These are phyloP conservation scores for Nesogale talazaci DNA, from an alignment of 2,113 vertebrate genomes.

Conservation along the genomic window DNA sequence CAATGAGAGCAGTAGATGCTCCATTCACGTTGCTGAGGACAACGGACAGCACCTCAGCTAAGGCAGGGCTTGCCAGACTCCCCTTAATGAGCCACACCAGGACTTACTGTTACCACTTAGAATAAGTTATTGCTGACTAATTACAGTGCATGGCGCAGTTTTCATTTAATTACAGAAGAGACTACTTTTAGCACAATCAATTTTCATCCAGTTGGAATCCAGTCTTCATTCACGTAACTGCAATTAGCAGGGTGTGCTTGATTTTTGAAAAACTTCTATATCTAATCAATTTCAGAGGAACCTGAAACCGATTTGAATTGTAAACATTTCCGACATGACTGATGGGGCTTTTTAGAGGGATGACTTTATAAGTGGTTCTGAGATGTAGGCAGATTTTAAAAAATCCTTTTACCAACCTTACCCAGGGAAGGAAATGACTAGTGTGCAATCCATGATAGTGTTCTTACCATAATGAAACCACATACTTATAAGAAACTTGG, in stretches of 20 bases:
- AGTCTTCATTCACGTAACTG: slow-evolving; percentile 52
- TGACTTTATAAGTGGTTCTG: slow-evolving; percentile 33
- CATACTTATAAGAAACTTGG: neutral
- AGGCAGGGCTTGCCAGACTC: neutral
- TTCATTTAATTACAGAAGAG: slow-evolving; percentile 76
- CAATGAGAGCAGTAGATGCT: neutral
- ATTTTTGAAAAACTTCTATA: neutral
- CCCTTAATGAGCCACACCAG: slow-evolving; percentile 49
- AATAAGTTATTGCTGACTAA: slow-evolving; percentile 70
- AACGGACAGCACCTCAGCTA: neutral
- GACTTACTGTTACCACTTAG: slow-evolving; percentile 57
- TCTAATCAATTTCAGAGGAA: slow-evolving; percentile 66
- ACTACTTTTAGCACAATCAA: slow-evolving; percentile 68
- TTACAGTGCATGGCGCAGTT: slow-evolving; percentile 55
- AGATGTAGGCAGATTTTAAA: slow-evolving; percentile 6
- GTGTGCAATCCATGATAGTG: neutral
- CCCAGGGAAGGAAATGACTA: neutral
- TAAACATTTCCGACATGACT: slow-evolving; percentile 40
- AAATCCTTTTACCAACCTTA: neutral
- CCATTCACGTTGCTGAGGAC: neutral
- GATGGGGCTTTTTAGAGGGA: slow-evolving; percentile 39
- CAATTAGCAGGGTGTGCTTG: slow-evolving; percentile 42
- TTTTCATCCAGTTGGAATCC: slow-evolving; percentile 63
- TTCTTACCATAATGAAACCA: neutral
- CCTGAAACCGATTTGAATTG: slow-evolving; percentile 59